Base-by-base conservation (phyloP, 2,888 invertebrate species). In the Tenthredo mesomela region DNA sequence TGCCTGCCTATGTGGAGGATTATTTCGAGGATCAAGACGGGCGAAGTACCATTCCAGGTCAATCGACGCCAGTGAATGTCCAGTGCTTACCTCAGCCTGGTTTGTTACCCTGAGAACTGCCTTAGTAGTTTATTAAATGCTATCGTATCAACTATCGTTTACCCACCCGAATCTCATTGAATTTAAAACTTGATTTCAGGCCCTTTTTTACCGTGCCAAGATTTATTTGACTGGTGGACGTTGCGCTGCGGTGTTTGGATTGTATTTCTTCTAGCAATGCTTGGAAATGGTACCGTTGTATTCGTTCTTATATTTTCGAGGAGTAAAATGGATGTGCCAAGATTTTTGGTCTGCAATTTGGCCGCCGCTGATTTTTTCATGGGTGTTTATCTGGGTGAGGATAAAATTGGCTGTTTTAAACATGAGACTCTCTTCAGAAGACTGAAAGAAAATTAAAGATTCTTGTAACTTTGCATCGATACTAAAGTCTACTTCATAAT, bases 211-310 rank as follows among this genome's bases (percentile, higher is more conserved):
- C 99, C 99, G 5, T 99, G 99, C 93, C 97, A 97, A 91, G 99
- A 99, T 93, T 95, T 99, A 84, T 99, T 99, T 93, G 98, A 98
- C 92, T 99, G 98, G 98, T 99, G 99, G 99, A 98, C 98, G 5
- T 94, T 99, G 89, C 96, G 98, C 67, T 99, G 98, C 93, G 98
- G 99, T 29, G 98, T 99, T 82, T 99, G 99, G 99, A 96, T 98
- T 21, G 98, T 99, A 71, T 99, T 99, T 94, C 95, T 99, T 85
- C 95, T 99, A 89, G 98, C 99, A 65, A 96, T 99, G 94, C 95
- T 99, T 82, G 99, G 99, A 87, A 99, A 99, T 93, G 98, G 98
- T 73, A 97, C 97, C 0, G 99, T 99, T 12, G 98, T 99, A 18
- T 97, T 98, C 91, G 98, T 99, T 75, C 95, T 99, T 84, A 95